Base-by-base conservation (phyloP, 2,113 vertebrate genomes). In the Naja naja region DNA sequence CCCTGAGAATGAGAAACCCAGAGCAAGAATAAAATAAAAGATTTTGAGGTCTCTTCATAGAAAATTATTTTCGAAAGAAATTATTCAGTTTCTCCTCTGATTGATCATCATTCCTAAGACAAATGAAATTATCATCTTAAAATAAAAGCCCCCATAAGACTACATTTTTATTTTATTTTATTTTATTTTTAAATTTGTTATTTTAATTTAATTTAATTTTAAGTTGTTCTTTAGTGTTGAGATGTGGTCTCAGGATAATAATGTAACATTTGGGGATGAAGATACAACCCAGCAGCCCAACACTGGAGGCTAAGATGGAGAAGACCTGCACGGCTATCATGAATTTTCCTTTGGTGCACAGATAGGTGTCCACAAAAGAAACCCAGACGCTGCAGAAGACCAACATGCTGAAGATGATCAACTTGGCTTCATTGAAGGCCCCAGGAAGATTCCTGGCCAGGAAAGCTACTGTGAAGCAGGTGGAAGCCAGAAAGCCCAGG, bases 321-420 rank as follows among this genome's bases (percentile, higher is more conserved):
- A 87, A 87, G 45, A 87, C 5, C 11, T 87, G 43, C 1, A 89
- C 11, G 0, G 54, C 88, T 4, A 60, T 2, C 58, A 60, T 60
- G 10, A 4, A 11, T 30, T 60, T 60, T 1, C 58, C 56, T 9
- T 58, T 58, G 8, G 56, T 58, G 56, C 23, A 1, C 56, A 58
- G 23, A 27, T 58, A 58, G 8, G 56, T 58, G 8, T 23, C 23
- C 56, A 58, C 56, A 58, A 58, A 58, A 3, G 56, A 58, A 5
- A 58, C 25, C 3, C 96, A 96, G 22, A 93, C 34, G 4, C 60
- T 88, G 52, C 52, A 88, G 30, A 88, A 88, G 30, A 89, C 43
- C 64, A 93, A 6, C 92, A 93, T 89, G 64, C 92, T 93, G 88
- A 93, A 93, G 8, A 64, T 89, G 25, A 90, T 74, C 27, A 89